A percentile compares a stretch with the other conserved stretches of the same genome.
Conservation (phyloP, 2,888 invertebrate species). For the Camptogramma bilineatum region DNA sequence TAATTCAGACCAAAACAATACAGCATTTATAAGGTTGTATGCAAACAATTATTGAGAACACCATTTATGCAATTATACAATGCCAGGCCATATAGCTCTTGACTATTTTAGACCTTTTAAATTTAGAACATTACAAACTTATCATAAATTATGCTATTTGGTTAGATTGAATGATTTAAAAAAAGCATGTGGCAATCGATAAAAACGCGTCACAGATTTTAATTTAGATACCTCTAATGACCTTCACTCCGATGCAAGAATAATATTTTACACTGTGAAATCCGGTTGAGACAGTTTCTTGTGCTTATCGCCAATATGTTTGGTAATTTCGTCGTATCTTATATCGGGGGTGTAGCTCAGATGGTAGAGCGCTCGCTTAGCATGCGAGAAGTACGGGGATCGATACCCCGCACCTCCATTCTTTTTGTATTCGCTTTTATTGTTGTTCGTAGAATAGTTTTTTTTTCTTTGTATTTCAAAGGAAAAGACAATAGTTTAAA, state of each 20-base stretch:
- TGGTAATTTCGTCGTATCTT: not conserved
- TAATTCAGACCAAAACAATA: slow-evolving; percentile 7
- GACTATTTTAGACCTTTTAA: no score
- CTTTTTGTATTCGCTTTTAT: slow-evolving; percentile 11
- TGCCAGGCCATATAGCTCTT: not conserved
- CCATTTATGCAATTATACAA: not conserved
- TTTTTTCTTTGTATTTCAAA: not conserved
- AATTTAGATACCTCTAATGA: not conserved
- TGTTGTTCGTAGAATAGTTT: slow-evolving; percentile 21
- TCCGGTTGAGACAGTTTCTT: not conserved
- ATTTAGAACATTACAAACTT: not conserved
- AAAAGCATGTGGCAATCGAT: not conserved
- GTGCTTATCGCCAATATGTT: not conserved
- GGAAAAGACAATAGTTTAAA: not conserved
- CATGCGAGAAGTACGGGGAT: slow-evolving; percentile 85
- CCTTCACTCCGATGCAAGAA: not conserved
- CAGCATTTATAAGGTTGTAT: not conserved
- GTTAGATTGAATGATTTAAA: not conserved
- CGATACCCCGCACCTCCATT: slow-evolving; percentile 84
- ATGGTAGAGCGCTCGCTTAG: slow-evolving; percentile 86
- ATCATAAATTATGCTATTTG: not conserved
- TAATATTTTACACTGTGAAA: not conserved
- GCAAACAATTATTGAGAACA: not conserved
- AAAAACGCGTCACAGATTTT: not conserved
- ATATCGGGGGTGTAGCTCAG: slow-evolving; percentile 82